Percentiles rank a stretch among this genome's conserved stretches.
phyloP scores from a whole-genome alignment of 2,113 vertebrate species.

The Athene cunicularia region DNA sequence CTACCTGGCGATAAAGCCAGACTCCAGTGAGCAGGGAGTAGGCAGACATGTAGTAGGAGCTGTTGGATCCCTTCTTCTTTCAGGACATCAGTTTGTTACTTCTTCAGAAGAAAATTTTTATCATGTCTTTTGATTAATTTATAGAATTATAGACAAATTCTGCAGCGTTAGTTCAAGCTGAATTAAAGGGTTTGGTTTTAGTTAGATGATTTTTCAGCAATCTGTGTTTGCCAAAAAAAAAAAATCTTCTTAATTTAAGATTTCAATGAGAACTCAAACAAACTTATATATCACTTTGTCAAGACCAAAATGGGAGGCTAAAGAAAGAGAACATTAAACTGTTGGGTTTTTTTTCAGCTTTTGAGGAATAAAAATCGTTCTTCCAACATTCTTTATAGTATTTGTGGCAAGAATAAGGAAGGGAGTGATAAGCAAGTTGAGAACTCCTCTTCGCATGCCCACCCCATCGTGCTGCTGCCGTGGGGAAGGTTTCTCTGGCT shows the following conservation, averaged over 20 bases:
- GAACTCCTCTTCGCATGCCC: not conserved
- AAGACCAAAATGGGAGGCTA: not conserved
- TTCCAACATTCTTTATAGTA: accelerated
- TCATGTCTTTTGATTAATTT: not conserved
- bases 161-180: not conserved
- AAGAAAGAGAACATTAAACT: not conserved
- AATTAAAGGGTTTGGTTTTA: not conserved
- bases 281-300: not conserved
- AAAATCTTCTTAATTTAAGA: not conserved
- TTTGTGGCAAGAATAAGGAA: too few relatives aligned
- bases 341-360: not conserved
- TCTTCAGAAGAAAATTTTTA: not conserved
- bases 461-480: accelerated
- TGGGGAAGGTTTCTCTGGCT: not conserved
- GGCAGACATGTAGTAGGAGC: not conserved
- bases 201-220: not conserved
- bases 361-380: not conserved
- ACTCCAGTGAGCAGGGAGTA: not conserved
- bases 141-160: not conserved
- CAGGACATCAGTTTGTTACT: not conserved
- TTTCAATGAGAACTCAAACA: too few relatives aligned
- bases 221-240: not conserved
- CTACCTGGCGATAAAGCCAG: not conserved
- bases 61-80: too few relatives aligned
- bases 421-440: not conserved